Conservation (phyloP, 2,113 vertebrate species). For the Setophaga kirtlandii region DNA sequence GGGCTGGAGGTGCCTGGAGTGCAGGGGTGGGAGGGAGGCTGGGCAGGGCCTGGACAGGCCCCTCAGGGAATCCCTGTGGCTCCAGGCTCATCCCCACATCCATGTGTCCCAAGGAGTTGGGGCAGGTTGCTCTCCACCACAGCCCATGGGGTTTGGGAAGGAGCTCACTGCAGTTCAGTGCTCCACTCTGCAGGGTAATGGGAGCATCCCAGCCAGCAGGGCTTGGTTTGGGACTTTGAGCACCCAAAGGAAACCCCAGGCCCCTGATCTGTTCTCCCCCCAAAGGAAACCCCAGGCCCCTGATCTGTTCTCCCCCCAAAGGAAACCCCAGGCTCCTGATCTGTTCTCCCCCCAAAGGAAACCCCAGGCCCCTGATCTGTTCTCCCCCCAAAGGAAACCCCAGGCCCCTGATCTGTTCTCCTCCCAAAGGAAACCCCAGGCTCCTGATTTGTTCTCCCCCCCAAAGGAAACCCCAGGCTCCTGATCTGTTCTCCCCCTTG, state of each 20-base stretch:
- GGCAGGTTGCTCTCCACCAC: neutral
- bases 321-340: neutral
- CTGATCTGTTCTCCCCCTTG: neutral
- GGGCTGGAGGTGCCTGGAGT: neutral
- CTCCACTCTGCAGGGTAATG: neutral
- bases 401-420: neutral
- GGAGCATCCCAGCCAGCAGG: neutral
- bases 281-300: neutral
- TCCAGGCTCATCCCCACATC: neutral
- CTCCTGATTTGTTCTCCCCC: neutral
- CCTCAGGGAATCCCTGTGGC: neutral
- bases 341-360: neutral
- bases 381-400: neutral
- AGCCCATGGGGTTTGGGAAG: neutral
- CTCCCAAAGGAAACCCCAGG: neutral
- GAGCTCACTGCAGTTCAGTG: neutral
- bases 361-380: neutral
- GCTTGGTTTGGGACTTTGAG: neutral
- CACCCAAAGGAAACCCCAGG: neutral
- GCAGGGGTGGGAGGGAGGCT: neutral
- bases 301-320: neutral
- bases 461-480: neutral
- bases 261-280: neutral
- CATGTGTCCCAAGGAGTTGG: fast-evolving
- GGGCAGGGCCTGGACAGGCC: neutral